These are phyloP conservation scores for Magallana angulata DNA, from an alignment of 1,140 invertebrate species.

Conservation along the genomic window DNA sequence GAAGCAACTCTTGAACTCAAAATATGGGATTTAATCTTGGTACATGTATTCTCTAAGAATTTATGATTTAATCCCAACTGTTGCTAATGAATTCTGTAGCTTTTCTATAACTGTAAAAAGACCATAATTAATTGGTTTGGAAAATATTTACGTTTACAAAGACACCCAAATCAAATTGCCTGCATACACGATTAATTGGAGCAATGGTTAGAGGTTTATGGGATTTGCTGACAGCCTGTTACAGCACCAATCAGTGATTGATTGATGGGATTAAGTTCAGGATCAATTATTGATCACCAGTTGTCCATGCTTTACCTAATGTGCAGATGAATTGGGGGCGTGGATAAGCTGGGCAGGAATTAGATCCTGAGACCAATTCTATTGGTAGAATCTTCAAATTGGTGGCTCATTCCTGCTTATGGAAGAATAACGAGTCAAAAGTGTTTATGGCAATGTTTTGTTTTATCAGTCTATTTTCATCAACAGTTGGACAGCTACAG, in stretches of 20 bases:
- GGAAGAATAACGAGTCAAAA: not conserved
- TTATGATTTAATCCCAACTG: too few species aligned
- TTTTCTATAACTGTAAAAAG: not conserved
- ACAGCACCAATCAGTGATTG: not conserved
- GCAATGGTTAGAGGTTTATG: not conserved
- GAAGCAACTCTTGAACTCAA: too few species aligned
- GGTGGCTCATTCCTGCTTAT: not conserved
- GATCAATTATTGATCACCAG: conserved; percentile 11
- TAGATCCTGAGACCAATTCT: not conserved
- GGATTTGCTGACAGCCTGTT: conserved; percentile 1
- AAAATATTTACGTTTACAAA: conserved; percentile 12
- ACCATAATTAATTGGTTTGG: conserved; percentile 25
- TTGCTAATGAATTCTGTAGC: too few species aligned
- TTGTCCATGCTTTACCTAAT: not conserved
- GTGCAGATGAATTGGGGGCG: not conserved
- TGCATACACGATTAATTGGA: not conserved
- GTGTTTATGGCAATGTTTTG: not conserved
- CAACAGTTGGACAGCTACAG: not conserved
- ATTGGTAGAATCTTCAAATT: not conserved
- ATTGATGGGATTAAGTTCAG: conserved; percentile 1
- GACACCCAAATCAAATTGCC: conserved; percentile 13
- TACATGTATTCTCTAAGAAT: too few species aligned
- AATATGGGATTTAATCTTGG: too few species aligned
- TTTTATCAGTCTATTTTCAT: not conserved
- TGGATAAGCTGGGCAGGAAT: not conserved